A percentile compares a stretch with the other conserved stretches of the same genome.
Conservation (phyloP, 2,888 invertebrate species). For the Polydrusus pterygomalis region DNA sequence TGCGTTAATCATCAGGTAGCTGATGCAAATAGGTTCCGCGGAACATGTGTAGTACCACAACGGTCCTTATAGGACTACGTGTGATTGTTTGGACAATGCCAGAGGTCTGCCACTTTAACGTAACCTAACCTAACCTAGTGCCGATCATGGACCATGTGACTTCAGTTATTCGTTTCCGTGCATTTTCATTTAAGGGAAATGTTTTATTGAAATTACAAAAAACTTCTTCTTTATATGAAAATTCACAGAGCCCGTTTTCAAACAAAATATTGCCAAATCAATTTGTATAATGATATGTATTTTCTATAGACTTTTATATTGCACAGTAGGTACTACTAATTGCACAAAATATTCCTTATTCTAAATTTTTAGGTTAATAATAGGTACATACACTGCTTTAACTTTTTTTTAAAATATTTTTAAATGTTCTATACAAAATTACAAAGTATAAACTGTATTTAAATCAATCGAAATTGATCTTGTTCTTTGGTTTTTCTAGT, state of each 20-base stretch:
- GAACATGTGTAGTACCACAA: too few species aligned
- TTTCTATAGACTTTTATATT: slow-evolving; percentile 31
- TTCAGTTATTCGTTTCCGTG: too few species aligned
- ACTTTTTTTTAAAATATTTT: neutral
- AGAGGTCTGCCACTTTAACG: too few species aligned
- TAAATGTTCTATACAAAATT: slow-evolving; percentile 30
- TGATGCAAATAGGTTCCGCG: too few species aligned
- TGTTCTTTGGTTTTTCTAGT: slow-evolving; percentile 40
- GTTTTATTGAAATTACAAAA: too few species aligned
- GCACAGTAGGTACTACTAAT: slow-evolving; percentile 56
- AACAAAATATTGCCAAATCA: slow-evolving; percentile 24
- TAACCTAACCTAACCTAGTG: too few species aligned
- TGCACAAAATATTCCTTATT: slow-evolving; percentile 49
- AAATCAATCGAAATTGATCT: slow-evolving; percentile 17
- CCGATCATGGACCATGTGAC: too few species aligned
- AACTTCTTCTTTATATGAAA: too few species aligned
- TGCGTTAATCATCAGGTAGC: too few species aligned
- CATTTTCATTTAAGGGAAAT: too few species aligned
- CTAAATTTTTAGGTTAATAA: neutral
- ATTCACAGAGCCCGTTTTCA: neutral
- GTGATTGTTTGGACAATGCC: too few species aligned
- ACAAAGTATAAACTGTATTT: slow-evolving; percentile 25
- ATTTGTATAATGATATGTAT: slow-evolving; percentile 26
- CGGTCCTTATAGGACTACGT: too few species aligned
- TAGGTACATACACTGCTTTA: neutral